Base-by-base conservation (phyloP, 1,140 invertebrate genomes). In the Elymnias hypermnestra region DNA sequence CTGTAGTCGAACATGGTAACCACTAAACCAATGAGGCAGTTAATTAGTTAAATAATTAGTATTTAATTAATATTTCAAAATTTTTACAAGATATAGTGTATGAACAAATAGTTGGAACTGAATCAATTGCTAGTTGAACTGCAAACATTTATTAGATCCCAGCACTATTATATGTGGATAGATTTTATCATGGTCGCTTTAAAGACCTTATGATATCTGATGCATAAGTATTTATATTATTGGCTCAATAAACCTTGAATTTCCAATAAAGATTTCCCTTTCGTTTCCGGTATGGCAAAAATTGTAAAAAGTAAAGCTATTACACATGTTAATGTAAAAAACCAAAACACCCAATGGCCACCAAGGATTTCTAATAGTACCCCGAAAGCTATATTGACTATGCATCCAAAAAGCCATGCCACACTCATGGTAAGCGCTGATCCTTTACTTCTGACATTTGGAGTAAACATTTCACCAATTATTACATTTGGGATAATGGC, bases 381-480 rank as follows among this genome's bases (percentile, higher is more conserved):
- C 2, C 52, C 52, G 25, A 63, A 72, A 0, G 46, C 51, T 0
- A 43, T 53, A 4, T 55, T 53, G 2, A 58, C 47, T 15, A 9
- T 29, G 26, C 10, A 29, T 6, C 26, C 26, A 13, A 29, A 29
- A 29, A 29, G 9, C 26, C 26, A 29, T 12, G 26, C n/a, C 5
- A 29, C 13, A 6, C 26, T 29, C 9, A 29, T 7, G 9, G 26
- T 7, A 5, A 29, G 26, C 4, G 26, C 13, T 7, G 9, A 41
- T 37, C 60, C 64, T 0, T 49, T 58, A 17, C 64, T 64, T 6
- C 70, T 40, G 0, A 61, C 57, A n/a, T 61, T 63, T 3, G 51
- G 41, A 2, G 47, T 48, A 36, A 66, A 73, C 60, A 73, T 54
- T 28, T 73, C 70, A 1, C 64, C 62, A 5, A 46, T 48, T 12